Conservation (phyloP, 1,140 invertebrate genomes). For the Pachypeltis micranthus region DNA sequence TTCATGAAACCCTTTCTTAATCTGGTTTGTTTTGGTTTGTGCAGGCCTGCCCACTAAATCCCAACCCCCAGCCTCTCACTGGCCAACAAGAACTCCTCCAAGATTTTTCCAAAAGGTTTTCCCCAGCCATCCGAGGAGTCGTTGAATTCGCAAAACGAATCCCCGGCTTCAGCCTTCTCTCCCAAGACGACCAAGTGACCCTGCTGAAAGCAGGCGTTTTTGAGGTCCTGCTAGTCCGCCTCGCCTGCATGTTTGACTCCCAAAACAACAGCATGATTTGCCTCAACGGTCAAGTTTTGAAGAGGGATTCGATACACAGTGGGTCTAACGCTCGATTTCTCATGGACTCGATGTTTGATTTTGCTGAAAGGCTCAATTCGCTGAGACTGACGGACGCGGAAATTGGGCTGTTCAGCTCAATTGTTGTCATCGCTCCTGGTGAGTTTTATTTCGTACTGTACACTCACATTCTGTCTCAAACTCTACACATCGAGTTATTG, state of each 20-base stretch:
- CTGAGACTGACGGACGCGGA: constrained; percentile 83
- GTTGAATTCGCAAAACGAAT: constrained; percentile 96
- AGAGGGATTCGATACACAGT: constrained; percentile 77
- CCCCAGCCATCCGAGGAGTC: constrained; percentile 88
- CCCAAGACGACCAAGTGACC: constrained; percentile 94
- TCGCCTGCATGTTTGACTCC: constrained; percentile 88
- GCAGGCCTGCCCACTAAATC: constrained; percentile 89
- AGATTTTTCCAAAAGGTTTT: constrained; percentile 86
- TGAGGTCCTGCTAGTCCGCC: constrained; percentile 80
- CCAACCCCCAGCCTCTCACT: constrained; percentile 69
- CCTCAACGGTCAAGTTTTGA: constrained; percentile 80
- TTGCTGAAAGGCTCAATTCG: constrained; percentile 84
- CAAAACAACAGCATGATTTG: constrained; percentile 82
- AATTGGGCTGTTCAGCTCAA: constrained; percentile 86
- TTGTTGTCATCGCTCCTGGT: constrained; percentile 85
- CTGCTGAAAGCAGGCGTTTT: constrained; percentile 91
- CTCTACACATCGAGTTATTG: too few species aligned
- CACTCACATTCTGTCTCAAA: not conserved
- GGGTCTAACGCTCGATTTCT: constrained; percentile 85
- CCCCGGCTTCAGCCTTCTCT: constrained; percentile 85
- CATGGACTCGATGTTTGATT: constrained; percentile 94
- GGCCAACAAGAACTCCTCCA: constrained; percentile 67
- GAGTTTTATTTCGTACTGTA: constrained; percentile 28
- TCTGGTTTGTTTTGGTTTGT: constrained; percentile 44
- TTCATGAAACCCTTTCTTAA: too few species aligned